These are phyloP conservation scores for Drosophila watanabei DNA, from an alignment of 1,140 invertebrate genomes.

Conservation along the genomic window DNA sequence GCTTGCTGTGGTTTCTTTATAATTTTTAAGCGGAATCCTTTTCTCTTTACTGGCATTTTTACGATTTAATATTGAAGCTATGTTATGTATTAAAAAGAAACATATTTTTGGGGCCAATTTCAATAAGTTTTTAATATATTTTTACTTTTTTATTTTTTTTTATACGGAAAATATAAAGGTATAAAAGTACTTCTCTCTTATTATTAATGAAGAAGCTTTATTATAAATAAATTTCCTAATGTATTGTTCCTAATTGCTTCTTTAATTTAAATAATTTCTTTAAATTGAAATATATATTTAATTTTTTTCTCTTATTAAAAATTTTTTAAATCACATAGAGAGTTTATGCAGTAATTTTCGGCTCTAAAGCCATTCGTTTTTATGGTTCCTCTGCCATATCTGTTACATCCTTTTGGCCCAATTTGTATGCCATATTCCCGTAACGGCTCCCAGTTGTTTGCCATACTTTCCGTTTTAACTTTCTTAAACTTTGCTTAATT, in stretches of 20 bases:
- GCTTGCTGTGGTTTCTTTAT: not conserved
- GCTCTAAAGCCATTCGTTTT: not conserved
- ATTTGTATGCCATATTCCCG: conserved; percentile 16
- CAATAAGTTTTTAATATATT: not conserved
- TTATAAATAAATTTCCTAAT: no score
- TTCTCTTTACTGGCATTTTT: no score
- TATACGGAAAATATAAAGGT: not conserved
- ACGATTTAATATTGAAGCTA: not conserved
- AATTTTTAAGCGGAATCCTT: conserved; percentile 1
- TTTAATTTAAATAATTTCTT: no score
- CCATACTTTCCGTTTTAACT: conserved; percentile 34
- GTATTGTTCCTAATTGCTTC: no score
- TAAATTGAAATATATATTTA: no score
- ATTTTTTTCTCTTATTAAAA: no score
- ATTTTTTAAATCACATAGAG: not conserved
- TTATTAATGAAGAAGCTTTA: not conserved
- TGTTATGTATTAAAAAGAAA: not conserved
- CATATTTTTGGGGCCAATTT: not conserved
- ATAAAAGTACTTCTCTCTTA: not conserved
- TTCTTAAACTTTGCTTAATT: conserved; percentile 67
- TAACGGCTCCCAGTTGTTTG: conserved; percentile 18
- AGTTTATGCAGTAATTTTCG: conserved; percentile 3
- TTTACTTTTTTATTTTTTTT: not conserved
- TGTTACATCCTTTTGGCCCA: conserved; percentile 18
- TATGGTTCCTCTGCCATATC: conserved; percentile 8